These are phyloP conservation scores for Mustela erminea DNA, from an alignment of 2,797 vertebrate genomes.

Conservation along the genomic window DNA sequence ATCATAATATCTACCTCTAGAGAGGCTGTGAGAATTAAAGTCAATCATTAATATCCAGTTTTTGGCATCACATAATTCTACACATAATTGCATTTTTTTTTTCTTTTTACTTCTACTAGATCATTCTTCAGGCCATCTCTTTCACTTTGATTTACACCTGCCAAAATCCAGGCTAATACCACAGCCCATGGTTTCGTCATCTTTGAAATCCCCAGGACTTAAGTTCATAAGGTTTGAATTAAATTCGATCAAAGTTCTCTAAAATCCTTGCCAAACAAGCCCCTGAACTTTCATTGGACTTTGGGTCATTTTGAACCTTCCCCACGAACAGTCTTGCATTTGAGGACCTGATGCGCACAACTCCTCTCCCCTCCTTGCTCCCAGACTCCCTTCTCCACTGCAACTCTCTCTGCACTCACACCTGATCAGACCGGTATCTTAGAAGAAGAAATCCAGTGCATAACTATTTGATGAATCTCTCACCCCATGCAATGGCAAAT, in stretches of 20 bases:
- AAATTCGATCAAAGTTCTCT: neutral
- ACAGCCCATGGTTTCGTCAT: neutral
- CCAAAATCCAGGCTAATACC: conserved; percentile 10
- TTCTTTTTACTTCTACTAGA: neutral
- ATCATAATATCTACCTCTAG: neutral
- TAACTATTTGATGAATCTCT: neutral
- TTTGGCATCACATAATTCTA: neutral
- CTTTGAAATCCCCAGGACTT: neutral
- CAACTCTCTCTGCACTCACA: neutral
- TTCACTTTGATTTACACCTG: neutral
- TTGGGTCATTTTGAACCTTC: neutral
- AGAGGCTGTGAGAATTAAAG: neutral
- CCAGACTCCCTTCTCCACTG: neutral
- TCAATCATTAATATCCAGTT: neutral
- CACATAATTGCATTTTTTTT: neutral
- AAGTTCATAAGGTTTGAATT: neutral
- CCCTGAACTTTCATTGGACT: neutral
- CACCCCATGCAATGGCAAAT: conserved; percentile 8
- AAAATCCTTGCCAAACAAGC: neutral
- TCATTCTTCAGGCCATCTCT: neutral
- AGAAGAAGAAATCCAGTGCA: neutral
- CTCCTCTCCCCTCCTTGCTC: neutral
- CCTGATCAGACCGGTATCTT: neutral
- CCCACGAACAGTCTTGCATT: neutral
- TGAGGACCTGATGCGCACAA: neutral